Evolutionary conservation across 2,113 vertebrate species (phyloP).

Genomic region (Sinocyclocheilus grahami): DNA sequence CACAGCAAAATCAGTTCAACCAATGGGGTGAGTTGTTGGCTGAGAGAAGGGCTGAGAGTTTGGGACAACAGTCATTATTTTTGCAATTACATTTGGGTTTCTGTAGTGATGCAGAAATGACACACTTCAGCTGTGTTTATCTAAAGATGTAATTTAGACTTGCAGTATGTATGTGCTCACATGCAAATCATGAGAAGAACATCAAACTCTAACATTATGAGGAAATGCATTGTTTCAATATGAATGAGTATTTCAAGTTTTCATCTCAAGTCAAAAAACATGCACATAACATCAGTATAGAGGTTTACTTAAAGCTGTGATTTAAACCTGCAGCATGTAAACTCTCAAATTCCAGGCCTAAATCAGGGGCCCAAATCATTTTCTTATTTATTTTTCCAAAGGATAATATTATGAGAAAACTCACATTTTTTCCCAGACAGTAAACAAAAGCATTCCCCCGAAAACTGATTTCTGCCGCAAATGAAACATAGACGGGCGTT

Average conservation of each 20-base stretch:
- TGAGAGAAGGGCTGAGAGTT: background rate
- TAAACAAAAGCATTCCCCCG: conserved; percentile 54
- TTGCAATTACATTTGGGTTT: background rate
- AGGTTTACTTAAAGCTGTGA: background rate
- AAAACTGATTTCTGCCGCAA: conserved; percentile 59
- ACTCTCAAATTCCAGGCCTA: conserved; percentile 7
- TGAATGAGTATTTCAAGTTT: background rate
- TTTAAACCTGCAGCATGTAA: conserved; percentile 16
- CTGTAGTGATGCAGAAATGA: background rate
- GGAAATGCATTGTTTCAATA: background rate
- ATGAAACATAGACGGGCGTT: conserved; percentile 53
- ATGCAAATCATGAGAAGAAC: background rate
- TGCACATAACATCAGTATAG: background rate
- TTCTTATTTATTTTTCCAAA: conserved; percentile 42
- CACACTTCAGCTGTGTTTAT: background rate
- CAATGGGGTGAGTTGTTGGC: background rate
- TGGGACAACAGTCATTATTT: background rate
- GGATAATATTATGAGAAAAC: conserved; percentile 52
- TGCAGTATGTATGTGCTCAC: background rate
- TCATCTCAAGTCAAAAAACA: background rate
- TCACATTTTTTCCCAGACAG: conserved; percentile 44
- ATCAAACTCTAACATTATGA: background rate
- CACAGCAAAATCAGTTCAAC: conserved; percentile 4
- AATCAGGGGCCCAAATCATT: conserved; percentile 1
- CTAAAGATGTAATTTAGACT: background rate